Evolutionary conservation across 2,797 vertebrate species (phyloP), one percentile per base, ranked within the genome.

Genomic region (Acrocephalus scirpaceus): DNA sequence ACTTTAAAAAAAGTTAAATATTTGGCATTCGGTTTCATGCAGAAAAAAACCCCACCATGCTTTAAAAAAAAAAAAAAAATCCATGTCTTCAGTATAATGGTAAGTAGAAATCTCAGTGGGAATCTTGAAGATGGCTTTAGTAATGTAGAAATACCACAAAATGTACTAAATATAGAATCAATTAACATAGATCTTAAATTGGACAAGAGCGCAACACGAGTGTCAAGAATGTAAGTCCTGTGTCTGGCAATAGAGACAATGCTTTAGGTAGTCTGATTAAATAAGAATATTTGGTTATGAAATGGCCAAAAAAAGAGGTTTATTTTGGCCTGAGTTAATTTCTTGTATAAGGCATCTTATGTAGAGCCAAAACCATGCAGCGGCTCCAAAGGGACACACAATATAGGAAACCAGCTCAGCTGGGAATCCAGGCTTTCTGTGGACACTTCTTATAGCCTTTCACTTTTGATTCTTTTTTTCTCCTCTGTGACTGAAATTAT

Each of bases 21-120:
- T 36, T 83, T 83, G 8, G 3, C 32, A 76, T 76, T 67, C 60
- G 3, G 3, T 50, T 17, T 64, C 7, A n/a, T 40, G 13, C 2
- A 58, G 38, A 38, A 38, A 45, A 58, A 36, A 40, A 1, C 0
- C 4, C 0, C 6, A 27, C 8, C 25, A 6, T 57, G 7, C 21
- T 85, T 12, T n/a, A n/a, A 22, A 20, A 48, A 71, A 51, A 42
- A 56, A n/a, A 17, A 1, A 36, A 27, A 21, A 2, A n/a, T 12
- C 42, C 7, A 1, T 29, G 18, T 54, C 18, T 26, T 61, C 2
- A 18, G 4, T 77, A 29, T n/a, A 75, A 36, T 32, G 26, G 16
- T 22, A 66, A 38, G 14, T 50, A 21, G 29, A 70, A 86, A 79
- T 61, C 21, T 62, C 40, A 62, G 10, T 50, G 34, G 18, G 9